These are phyloP conservation scores for Erebia aethiops DNA, from an alignment of 2,888 invertebrate genomes.

Conservation along the genomic window DNA sequence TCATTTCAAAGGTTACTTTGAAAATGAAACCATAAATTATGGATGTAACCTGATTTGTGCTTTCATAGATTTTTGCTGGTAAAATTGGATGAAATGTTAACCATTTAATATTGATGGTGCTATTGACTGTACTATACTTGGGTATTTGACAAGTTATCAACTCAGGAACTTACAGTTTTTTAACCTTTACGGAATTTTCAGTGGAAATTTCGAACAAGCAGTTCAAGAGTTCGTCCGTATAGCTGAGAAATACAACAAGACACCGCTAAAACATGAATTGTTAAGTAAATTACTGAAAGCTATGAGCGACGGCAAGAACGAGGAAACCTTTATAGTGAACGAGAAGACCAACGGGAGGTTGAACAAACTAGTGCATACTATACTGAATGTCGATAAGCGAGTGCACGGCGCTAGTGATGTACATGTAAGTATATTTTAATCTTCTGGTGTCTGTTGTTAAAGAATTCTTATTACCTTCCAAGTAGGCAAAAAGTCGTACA, in stretches of 20 bases:
- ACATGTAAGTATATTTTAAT: constrained; percentile 52
- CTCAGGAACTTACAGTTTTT: background rate
- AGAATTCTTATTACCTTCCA: too few species aligned
- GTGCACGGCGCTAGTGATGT: constrained; percentile 70
- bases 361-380: constrained; percentile 59
- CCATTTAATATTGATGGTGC: too few species aligned
- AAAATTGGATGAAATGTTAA: too few species aligned
- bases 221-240: constrained; percentile 80
- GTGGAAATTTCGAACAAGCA: constrained; percentile 76
- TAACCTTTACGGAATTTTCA: constrained; percentile 43
- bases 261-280: constrained; percentile 86
- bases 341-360: constrained; percentile 56
- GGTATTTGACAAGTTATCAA: too few species aligned
- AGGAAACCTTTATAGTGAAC: constrained; percentile 59
- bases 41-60: too few species aligned
- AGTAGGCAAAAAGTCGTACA: too few species aligned
- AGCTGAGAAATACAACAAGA: constrained; percentile 79
- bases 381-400: constrained; percentile 59
- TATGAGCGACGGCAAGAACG: constrained; percentile 63
- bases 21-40: too few species aligned
- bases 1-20: too few species aligned
- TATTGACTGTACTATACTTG: too few species aligned
- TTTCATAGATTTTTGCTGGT: too few species aligned
- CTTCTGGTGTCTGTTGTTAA: too few species aligned
- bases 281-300: constrained; percentile 63